These are phyloP conservation scores for Drosophila mojavensis DNA, from an alignment of 1,140 invertebrate species.

Conservation along the genomic window DNA sequence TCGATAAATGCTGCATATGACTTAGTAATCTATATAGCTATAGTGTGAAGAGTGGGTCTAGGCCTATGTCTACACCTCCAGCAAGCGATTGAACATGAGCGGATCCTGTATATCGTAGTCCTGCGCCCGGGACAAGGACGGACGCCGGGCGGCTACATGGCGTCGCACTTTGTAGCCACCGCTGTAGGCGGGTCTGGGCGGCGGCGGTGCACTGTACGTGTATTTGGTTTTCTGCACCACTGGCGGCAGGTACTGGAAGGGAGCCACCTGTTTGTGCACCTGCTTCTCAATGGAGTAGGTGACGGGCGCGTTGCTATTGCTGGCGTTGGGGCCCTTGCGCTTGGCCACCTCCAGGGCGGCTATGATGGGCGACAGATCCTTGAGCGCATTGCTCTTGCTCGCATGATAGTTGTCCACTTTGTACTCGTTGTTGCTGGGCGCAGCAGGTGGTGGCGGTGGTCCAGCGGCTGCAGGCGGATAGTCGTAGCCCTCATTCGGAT, in stretches of 20 bases:
- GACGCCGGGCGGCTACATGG: conserved; percentile 40
- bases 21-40: conserved; percentile 67
- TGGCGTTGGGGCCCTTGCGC: conserved; percentile 38
- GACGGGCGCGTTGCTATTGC: conserved; percentile 30
- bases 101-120: conserved; percentile 78
- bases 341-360: conserved; percentile 79
- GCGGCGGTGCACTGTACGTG: conserved; percentile 61
- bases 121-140: conserved; percentile 53
- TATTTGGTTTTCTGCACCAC: conserved; percentile 79
- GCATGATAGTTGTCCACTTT: conserved; percentile 72
- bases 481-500: conserved; percentile 80
- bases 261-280: conserved; percentile 61
- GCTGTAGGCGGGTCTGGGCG: conserved; percentile 34
- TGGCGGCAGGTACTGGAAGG: conserved; percentile 68
- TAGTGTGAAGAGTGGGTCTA: background rate
- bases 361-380: conserved; percentile 78
- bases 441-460: background rate
- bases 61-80: conserved; percentile 54
- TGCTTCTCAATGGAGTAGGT: conserved; percentile 77
- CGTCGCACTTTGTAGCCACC: conserved; percentile 76
- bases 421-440: conserved; percentile 41
- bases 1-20: conserved; percentile 74
- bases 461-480: conserved; percentile 47
- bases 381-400: conserved; percentile 67
- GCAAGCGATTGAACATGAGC: conserved; percentile 75